Percentiles rank a stretch among this genome's conserved stretches.
phyloP scores from a whole-genome alignment of 2,888 invertebrate genomes.

The Cerceris rybyensis region DNA sequence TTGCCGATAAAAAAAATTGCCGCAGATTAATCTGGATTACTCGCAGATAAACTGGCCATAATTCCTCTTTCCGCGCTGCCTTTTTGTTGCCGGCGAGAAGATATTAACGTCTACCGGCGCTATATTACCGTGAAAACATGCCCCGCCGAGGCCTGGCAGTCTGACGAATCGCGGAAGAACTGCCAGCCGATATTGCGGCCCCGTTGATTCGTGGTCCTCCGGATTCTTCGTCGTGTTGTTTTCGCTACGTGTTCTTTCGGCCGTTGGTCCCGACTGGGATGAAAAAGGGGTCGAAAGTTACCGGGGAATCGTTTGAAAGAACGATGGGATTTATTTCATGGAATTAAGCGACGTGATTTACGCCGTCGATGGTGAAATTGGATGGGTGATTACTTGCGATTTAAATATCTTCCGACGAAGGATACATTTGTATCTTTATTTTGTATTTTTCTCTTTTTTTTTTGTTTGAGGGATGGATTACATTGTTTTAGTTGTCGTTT shows the following conservation, averaged over 20 bases:
- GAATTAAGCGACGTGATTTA: no score
- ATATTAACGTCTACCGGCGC: slow-evolving; percentile 55
- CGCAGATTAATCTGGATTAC: slow-evolving; percentile 65
- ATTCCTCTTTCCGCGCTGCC: slow-evolving; percentile 41
- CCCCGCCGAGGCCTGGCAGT: slow-evolving; percentile 21
- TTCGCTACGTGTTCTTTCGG: neutral
- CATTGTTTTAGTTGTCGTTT: slow-evolving; percentile 22
- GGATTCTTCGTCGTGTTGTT: neutral
- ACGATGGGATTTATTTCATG: no score
- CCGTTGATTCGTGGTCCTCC: slow-evolving; percentile 12
- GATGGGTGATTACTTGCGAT: no score
- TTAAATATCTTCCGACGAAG: no score
- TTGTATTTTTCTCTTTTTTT: slow-evolving; percentile 3
- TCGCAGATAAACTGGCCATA: slow-evolving; percentile 60
- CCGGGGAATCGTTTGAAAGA: no score
- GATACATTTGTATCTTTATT: no score
- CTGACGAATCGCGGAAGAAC: slow-evolving; percentile 44
- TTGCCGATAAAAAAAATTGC: slow-evolving; percentile 62
- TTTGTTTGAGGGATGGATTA: slow-evolving; percentile 26
- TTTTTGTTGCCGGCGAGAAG: slow-evolving; percentile 42
- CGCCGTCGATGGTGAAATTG: no score
- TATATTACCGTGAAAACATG: slow-evolving; percentile 58
- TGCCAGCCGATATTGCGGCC: slow-evolving; percentile 26
- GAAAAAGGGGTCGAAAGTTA: no score
- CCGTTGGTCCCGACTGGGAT: no score